Base-by-base conservation (phyloP, 2,113 vertebrate species). In the Pluvianellus socialis region DNA sequence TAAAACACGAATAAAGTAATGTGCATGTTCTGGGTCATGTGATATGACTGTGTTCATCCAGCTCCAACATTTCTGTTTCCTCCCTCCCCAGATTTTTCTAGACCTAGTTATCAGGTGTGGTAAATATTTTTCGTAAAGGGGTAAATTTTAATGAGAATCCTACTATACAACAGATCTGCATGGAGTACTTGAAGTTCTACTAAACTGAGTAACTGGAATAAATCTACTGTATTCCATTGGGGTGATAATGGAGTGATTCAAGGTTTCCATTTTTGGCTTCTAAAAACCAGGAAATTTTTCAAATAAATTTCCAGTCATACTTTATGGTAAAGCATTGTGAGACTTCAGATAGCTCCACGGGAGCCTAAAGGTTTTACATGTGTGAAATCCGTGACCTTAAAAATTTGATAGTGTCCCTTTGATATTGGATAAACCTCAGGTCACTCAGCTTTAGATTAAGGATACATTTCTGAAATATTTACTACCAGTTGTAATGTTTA, bases 401-500 rank as follows among this genome's bases (percentile, higher is more conserved):
- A 93, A 95, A 92, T 89, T 55, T 88, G 91, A 95, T 94, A 89
- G 80, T 38, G 20, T 61, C 61, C 35, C 86, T 95, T 93, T 95
- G 95, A 97, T 96, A 95, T 82, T 45, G 91, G 91, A 94, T 92
- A 95, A 95, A 95, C 83, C 35, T 67, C 82, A 79, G 80, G 76
- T 91, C 70, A 89, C 80, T 94, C 80, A 89, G 81, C 49, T 89
- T 92, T 92, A 91, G 53, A 72, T 75, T 94, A 84, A 94, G 88
- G 86, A 87, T 91, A 87, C 52, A 81, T 75, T 92, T 96, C 83
- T 91, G 80, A 95, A 96, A 95, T 87, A 94, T 93, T 97, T 96
- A 94, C 68, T 89, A 89, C 88, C 94, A 94, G 76, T 50, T 94
- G 70, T 95, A 96, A 92, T 74, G 52, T 93, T 94, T 92, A 92